Percentiles rank a stretch among this genome's conserved stretches.
phyloP scores from a whole-genome alignment of 2,888 invertebrate genomes.

The Helicoverpa assulta region DNA sequence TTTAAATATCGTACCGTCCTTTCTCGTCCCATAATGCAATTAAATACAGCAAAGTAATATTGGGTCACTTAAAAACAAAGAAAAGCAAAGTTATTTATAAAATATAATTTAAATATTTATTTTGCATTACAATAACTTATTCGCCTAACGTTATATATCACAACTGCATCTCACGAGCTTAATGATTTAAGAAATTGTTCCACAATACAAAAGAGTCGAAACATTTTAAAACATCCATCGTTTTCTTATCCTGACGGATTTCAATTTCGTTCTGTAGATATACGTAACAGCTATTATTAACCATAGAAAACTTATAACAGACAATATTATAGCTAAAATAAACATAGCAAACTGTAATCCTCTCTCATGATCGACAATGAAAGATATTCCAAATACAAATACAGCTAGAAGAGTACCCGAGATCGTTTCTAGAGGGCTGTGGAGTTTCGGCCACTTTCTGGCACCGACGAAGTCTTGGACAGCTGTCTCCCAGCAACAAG shows the following conservation, averaged over 20 bases:
- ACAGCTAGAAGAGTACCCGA: conserved; percentile 78
- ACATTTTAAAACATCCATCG: conserved; percentile 63
- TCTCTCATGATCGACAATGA: conserved; percentile 71
- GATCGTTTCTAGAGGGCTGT: conserved; percentile 85
- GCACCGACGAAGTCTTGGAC: conserved; percentile 86
- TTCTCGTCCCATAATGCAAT: too few species aligned
- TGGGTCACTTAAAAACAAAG: conserved; percentile 6
- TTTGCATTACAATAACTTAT: conserved; percentile 42
- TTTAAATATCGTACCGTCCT: too few species aligned
- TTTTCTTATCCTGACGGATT: conserved; percentile 71
- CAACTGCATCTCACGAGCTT: conserved; percentile 38
- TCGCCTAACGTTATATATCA: conserved; percentile 50
- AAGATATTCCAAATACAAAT: conserved; percentile 76
- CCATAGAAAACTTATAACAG: conserved; percentile 79
- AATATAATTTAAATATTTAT: conserved; percentile 54
- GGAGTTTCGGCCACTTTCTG: conserved; percentile 86
- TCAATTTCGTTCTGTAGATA: conserved; percentile 76
- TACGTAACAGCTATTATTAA: conserved; percentile 73
- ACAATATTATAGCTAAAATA: conserved; percentile 75
- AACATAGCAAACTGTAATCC: conserved; percentile 79
- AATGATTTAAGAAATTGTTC: conserved; percentile 28
- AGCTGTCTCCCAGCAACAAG: conserved; percentile 85
- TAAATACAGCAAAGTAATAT: too few species aligned
- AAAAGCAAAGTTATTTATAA: conserved; percentile 39
- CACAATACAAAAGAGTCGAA: conserved; percentile 27